These are phyloP conservation scores for Agriopis leucophaearia DNA, from an alignment of 2,888 invertebrate species.

Conservation along the genomic window DNA sequence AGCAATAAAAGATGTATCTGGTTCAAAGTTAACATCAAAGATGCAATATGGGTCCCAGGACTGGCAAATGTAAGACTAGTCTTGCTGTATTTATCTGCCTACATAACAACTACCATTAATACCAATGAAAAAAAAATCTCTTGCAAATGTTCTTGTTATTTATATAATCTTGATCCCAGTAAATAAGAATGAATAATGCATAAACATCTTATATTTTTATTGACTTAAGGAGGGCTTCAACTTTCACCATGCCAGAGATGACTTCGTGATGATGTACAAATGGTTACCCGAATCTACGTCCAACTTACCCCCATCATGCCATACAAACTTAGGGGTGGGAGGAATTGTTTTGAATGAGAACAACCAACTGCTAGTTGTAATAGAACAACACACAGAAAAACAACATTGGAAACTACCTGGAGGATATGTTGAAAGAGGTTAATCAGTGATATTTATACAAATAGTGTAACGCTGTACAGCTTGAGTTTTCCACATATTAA, in stretches of 20 bases:
- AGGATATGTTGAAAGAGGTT: constrained; percentile 95
- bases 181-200: background rate
- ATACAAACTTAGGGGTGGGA: constrained; percentile 93
- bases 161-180: background rate
- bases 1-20: constrained; percentile 91
- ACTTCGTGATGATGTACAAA: constrained; percentile 92
- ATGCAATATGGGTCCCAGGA: constrained; percentile 91
- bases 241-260: constrained; percentile 94
- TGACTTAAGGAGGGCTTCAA: constrained; percentile 90
- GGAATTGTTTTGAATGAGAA: constrained; percentile 93
- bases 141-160: background rate
- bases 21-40: constrained; percentile 91
- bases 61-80: constrained; percentile 87
- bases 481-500: background rate
- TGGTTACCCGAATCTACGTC: constrained; percentile 89
- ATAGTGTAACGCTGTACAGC: background rate
- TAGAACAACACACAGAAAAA: constrained; percentile 88
- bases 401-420: constrained; percentile 96
- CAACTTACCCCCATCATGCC: constrained; percentile 92
- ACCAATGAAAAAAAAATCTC: too few species aligned
- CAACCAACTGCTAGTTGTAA: constrained; percentile 92
- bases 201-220: constrained; percentile 5
- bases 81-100: background rate
- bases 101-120: background rate
- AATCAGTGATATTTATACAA: constrained; percentile 32